Evolutionary conservation across 2,888 invertebrate species (phyloP), one percentile per base, ranked within the genome.

Genomic region (Poecilus cupreus): DNA sequence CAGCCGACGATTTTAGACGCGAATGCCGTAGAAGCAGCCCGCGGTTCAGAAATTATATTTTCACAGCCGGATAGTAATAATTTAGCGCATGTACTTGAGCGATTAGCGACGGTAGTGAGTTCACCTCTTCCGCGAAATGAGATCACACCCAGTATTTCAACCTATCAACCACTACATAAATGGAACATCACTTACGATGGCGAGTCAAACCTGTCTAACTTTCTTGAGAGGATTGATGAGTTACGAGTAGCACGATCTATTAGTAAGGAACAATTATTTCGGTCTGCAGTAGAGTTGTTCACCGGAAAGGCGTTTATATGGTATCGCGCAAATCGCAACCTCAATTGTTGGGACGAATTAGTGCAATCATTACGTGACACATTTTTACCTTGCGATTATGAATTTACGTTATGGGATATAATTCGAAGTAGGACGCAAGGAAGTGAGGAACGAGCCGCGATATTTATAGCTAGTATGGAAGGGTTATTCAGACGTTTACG

Each of bases 401-500:
- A 54, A 18, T 54, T 22, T 3, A 11, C 5, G 3, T 22, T 54
- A 10, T 49, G 49, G 49, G 16, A 49, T 49, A n/a, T n/a, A n/a
- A n/a, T n/a, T n/a, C n/a, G n/a, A n/a, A n/a, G n/a, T n/a, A n/a
- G n/a, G n/a, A 82, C 24, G 1, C 85, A 85, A 51, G 83, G 84
- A n/a, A n/a, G 10, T 0, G 80, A 83, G 22, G 84, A 85, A 70
- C 37, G 26, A 16, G 79, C 82, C n/a, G 32, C 51, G 11, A 37
- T 84, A 10, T 85, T 77, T 68, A 81, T 84, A 2, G 82, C 84
- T n/a, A 75, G 49, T 16, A 82, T 84, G 82, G 49, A 77, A n/a
- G 82, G 81, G 39, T 60, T 83, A 11, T 83, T 84, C 24, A 79
- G 37, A 18, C 20, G 81, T 43, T 3, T 60, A n/a, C 4, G 26